A percentile compares a stretch with the other conserved stretches of the same genome.
Evolutionary conservation across 2,797 vertebrate species (phyloP).

Genomic region (Gallinago stenura): DNA sequence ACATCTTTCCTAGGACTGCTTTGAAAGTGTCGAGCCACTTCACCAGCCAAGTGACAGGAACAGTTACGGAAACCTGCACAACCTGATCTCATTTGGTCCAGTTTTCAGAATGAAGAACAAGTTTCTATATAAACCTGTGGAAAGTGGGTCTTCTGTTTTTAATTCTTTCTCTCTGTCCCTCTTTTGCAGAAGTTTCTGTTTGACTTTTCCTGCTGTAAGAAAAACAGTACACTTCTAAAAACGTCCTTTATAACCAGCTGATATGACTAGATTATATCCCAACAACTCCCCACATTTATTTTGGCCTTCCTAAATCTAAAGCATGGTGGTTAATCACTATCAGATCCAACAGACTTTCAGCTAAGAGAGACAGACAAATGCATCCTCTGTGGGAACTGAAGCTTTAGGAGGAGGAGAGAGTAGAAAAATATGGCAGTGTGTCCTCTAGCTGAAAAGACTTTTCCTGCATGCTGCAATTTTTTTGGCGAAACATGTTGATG

Average conservation of each 20-base stretch:
- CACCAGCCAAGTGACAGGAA: neutral
- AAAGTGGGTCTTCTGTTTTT: neutral
- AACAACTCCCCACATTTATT: neutral
- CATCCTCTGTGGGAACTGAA: neutral
- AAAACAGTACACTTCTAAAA: neutral
- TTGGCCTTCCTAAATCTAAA: neutral
- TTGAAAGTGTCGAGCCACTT: neutral
- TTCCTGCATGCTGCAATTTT: neutral
- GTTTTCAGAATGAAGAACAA: neutral
- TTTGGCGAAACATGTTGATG: neutral
- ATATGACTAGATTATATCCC: neutral
- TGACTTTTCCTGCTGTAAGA: neutral
- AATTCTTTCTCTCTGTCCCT: neutral
- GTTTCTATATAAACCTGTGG: neutral
- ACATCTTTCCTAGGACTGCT: neutral
- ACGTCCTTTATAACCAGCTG: neutral
- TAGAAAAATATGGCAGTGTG: neutral
- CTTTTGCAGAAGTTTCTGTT: neutral
- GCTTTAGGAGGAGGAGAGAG: neutral
- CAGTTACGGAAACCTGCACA: neutral
- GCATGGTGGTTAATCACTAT: neutral
- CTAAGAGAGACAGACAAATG: neutral
- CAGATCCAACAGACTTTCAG: neutral
- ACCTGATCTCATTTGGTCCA: conserved; percentile 43
- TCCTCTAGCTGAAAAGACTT: neutral